These are phyloP conservation scores for Acrossocheilus wenchowensis DNA, from an alignment of 2,797 vertebrate genomes.

Conservation along the genomic window DNA sequence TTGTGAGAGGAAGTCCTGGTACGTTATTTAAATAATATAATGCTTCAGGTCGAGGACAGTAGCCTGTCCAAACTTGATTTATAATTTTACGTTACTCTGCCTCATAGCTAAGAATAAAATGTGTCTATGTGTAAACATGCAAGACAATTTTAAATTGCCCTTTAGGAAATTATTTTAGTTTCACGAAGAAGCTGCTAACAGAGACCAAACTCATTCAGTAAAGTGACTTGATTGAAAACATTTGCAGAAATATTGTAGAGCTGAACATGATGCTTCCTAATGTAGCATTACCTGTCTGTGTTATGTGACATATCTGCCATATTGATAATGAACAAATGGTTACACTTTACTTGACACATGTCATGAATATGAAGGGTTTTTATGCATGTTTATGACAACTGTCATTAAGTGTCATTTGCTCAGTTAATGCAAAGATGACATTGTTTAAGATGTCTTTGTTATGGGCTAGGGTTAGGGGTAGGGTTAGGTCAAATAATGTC, in stretches of 20 bases:
- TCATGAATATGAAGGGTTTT: no score
- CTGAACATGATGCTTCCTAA: slow-evolving; percentile 24
- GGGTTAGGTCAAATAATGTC: no score
- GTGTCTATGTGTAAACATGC: not conserved
- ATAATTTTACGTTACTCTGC: not conserved
- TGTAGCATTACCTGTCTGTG: slow-evolving; percentile 19
- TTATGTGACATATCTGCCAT: slow-evolving; percentile 50
- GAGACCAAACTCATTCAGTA: slow-evolving; percentile 7
- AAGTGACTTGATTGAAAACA: slow-evolving; percentile 23
- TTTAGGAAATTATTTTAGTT: not conserved
- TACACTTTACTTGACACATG: no score
- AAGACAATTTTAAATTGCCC: not conserved
- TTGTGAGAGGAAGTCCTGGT: not conserved
- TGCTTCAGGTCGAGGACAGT: not conserved
- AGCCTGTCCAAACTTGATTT: slow-evolving; percentile 11
- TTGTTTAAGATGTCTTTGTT: no score
- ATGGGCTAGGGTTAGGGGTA: no score
- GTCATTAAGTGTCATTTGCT: no score
- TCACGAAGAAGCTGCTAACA: not conserved
- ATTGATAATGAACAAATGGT: not conserved
- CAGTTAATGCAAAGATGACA: no score
- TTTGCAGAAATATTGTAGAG: slow-evolving; percentile 11
- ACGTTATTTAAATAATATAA: slow-evolving; percentile 3
- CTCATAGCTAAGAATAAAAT: not conserved
- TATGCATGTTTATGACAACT: no score